phyloP scores from a whole-genome alignment of 2,888 invertebrate genomes.

The Hydrotaea diabolus region DNA sequence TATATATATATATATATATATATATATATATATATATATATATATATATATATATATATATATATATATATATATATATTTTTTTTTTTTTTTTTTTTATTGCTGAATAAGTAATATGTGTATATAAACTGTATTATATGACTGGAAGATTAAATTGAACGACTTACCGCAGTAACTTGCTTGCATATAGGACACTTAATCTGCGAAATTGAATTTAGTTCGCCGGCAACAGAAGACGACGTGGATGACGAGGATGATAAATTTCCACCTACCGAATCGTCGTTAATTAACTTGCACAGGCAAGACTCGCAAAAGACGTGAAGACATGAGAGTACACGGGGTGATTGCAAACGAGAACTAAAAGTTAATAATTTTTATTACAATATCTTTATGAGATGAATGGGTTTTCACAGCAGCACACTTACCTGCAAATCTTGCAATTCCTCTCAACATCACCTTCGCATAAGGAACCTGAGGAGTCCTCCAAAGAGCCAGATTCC shows the following conservation, averaged over 20 bases:
- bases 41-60: no score
- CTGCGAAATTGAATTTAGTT: constrained; percentile 67
- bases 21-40: no score
- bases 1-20: no score
- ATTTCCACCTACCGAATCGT: constrained; percentile 83
- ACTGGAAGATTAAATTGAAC: no score
- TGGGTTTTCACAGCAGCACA: constrained; percentile 66
- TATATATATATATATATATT: no score
- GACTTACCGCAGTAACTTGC: constrained; percentile 89
- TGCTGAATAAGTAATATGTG: no score
- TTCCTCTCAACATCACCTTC: constrained; percentile 83
- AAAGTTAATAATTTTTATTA: constrained; percentile 69
- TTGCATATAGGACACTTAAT: constrained; percentile 90
- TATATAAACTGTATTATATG: no score
- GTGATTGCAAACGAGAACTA: constrained; percentile 88
- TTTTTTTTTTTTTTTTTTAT: no score
- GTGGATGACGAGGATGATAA: constrained; percentile 82
- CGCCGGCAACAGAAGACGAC: constrained; percentile 73
- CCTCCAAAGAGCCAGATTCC: constrained; percentile 79
- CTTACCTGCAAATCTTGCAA: constrained; percentile 86
- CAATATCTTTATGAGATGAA: background rate
- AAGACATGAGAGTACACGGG: constrained; percentile 94
- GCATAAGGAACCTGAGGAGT: constrained; percentile 75
- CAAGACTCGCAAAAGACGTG: constrained; percentile 97
- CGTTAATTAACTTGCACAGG: constrained; percentile 89